Evolutionary conservation across 1,140 invertebrate genomes (phyloP).

Genomic region (Anastrepha obliqua): DNA sequence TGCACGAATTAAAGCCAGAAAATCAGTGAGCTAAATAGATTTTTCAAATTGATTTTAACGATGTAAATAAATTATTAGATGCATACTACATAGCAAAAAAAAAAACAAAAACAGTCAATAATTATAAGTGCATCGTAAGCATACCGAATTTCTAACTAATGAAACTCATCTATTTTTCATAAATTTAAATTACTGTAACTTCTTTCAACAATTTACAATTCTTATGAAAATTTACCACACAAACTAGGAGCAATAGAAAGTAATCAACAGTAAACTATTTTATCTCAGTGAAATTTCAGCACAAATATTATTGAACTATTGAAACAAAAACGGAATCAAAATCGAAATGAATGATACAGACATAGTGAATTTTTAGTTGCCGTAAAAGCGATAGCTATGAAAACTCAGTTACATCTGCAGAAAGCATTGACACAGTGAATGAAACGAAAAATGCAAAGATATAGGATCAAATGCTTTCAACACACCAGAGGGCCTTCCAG

Average conservation of each 20-base stretch:
- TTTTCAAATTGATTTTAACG: conserved; percentile 1
- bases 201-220: conserved; percentile 48
- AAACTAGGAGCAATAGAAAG: conserved; percentile 14
- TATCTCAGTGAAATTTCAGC: too few species aligned
- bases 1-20: neutral
- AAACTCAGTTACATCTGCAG: neutral
- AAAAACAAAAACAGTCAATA: neutral
- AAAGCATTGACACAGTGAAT: neutral
- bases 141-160: conserved; percentile 15
- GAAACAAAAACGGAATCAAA: neutral
- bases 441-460: neutral
- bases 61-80: neutral
- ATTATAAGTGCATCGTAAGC: neutral
- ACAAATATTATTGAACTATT: too few species aligned
- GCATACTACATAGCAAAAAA: neutral
- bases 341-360: neutral
- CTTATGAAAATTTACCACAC: conserved; percentile 53
- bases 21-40: neutral
- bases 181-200: conserved; percentile 7
- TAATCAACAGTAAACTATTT: neutral
- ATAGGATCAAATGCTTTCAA: neutral
- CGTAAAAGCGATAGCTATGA: neutral
- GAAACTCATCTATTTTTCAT: neutral
- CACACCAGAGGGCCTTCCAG: conserved; percentile 11
- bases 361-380: conserved; percentile 3